Base-by-base conservation (phyloP, 2,797 vertebrate genomes). In the Gadopsis marmoratus region DNA sequence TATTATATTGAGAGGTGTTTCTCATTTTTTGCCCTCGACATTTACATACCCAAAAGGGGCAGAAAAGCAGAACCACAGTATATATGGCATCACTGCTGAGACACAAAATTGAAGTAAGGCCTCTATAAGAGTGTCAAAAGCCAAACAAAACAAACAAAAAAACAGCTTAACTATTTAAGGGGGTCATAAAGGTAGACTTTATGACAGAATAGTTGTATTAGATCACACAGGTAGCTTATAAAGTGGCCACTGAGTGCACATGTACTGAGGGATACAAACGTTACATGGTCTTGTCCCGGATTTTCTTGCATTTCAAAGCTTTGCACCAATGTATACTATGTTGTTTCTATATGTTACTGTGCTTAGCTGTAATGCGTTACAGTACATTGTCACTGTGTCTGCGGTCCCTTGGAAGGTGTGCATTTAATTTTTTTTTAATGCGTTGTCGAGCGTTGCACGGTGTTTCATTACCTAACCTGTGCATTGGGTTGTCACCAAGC, bases 401-500 rank as follows among this genome's bases (percentile, higher is more conserved):
- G 65, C 50, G 48, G 66, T 35, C n/a, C 29, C 5, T 53, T 64
- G 11, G 68, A 16, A 11, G 19, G 47, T 4, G 12, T 8, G 48
- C 37, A 54, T 65, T 26, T 19, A 11, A 3, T n/a, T 29, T 53
- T 66, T 54, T 37, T 71, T 53, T 37, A 39, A 50, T 51, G 48
- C 11, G 80, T 65, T 60, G 64, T 76, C 50, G 58, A 17, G 43
- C 58, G 26, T 55, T 5, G 53, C 39, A 10, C n/a, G 0, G 54
- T 12, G 62, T 76, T 78, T 58, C 50, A 50, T 78, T 78, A 76
- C 81, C 79, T 82, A 69, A 68, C 55, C 51, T 65, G 26, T 77
- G 78, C 83, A 67, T 33, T 81, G 85, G 71, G 68, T 64, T 72
- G 76, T 81, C 74, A 75, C 61, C 75, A 9, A 74, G 85, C 86